Conservation (phyloP, 2,797 vertebrate genomes). For the Alcedo quadribrachys region DNA sequence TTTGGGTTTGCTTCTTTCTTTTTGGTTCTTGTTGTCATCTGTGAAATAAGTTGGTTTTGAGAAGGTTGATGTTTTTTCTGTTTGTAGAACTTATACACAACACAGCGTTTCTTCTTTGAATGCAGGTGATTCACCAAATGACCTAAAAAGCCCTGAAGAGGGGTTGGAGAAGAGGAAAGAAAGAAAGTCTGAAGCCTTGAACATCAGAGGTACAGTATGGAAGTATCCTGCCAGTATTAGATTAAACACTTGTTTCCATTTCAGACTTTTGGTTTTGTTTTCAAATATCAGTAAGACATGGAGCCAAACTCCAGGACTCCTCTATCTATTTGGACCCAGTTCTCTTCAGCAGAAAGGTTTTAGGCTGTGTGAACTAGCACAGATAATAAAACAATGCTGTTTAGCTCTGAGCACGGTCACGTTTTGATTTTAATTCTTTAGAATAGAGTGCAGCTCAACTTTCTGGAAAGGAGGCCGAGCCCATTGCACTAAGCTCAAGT, state of each 20-base stretch:
- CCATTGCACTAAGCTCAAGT: not conserved
- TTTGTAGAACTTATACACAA: conserved; percentile 86
- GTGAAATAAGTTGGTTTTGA: conserved; percentile 71
- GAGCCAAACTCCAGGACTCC: not conserved
- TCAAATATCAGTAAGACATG: not conserved
- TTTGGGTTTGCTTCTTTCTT: not conserved
- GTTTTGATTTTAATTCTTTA: not conserved
- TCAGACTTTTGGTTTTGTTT: not conserved
- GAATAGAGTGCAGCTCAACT: not conserved
- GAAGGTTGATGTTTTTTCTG: conserved; percentile 78
- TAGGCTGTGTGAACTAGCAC: not conserved
- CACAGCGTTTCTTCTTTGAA: conserved; percentile 87
- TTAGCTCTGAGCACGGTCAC: not conserved
- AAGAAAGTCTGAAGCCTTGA: conserved; percentile 81
- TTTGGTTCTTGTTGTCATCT: not conserved
- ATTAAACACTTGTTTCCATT: not conserved
- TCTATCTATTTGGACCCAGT: not conserved
- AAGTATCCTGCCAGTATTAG: not conserved
- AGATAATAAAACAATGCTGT: not conserved
- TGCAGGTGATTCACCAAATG: conserved; percentile 79
- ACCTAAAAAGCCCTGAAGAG: conserved; percentile 58
- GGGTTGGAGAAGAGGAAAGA: conserved; percentile 61
- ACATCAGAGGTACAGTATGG: conserved; percentile 82
- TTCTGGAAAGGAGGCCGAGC: not conserved
- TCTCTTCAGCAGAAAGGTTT: not conserved